These are phyloP conservation scores for Eurypyga helias DNA, from an alignment of 2,113 vertebrate genomes.

Conservation along the genomic window DNA sequence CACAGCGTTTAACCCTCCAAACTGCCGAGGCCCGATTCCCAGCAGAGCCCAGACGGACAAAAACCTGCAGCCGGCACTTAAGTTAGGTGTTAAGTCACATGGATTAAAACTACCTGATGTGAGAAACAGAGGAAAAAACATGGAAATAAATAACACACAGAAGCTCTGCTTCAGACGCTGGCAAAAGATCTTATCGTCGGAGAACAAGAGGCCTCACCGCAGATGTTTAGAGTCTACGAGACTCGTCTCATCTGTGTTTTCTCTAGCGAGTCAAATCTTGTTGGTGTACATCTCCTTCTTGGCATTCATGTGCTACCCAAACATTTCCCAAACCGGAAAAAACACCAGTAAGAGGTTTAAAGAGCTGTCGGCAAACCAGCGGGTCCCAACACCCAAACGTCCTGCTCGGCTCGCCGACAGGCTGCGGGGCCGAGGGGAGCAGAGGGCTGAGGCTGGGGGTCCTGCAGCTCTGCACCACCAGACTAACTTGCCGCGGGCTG, in stretches of 20 bases:
- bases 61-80: neutral
- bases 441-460: neutral
- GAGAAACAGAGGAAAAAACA: neutral
- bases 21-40: neutral
- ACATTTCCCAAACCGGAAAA: neutral
- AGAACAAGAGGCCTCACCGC: constrained; percentile 51
- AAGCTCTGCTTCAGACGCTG: constrained; percentile 18
- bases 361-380: neutral
- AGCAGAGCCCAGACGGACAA: neutral
- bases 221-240: constrained; percentile 47
- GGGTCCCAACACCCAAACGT: rapidly evolving
- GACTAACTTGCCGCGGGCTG: neutral
- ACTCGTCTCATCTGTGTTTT: neutral
- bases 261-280: constrained; percentile 57
- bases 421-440: neutral
- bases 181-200: constrained; percentile 48
- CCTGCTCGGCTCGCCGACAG: neutral
- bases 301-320: neutral
- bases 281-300: constrained; percentile 42
- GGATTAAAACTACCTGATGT: constrained; percentile 15
- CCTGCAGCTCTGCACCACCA: neutral
- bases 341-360: neutral
- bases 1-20: neutral
- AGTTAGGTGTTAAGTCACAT: neutral
- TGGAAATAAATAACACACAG: constrained; percentile 9